phyloP scores from a whole-genome alignment of 2,797 vertebrate genomes.

The Acanthiza pusilla region DNA sequence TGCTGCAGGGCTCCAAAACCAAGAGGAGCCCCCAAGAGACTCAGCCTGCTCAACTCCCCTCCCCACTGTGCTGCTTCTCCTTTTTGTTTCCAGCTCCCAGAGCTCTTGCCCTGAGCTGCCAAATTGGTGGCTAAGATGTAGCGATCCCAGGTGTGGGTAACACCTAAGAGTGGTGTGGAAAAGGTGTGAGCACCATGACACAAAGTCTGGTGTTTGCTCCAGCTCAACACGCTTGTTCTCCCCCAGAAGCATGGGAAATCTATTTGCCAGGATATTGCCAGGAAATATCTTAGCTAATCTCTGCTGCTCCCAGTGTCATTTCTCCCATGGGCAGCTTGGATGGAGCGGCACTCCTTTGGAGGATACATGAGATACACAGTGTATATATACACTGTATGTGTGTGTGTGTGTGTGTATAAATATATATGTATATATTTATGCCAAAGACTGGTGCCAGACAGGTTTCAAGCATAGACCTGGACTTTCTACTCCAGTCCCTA shows the following conservation, averaged over 20 bases:
- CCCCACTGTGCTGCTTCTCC: accelerated
- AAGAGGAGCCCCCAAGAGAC: not conserved
- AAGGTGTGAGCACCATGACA: not conserved
- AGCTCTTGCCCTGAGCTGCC: not conserved
- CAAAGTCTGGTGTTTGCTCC: not conserved
- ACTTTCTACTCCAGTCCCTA: not conserved
- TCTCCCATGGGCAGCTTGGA: not conserved
- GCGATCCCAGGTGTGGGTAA: not conserved
- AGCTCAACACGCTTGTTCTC: not conserved
- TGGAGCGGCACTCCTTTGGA: not conserved
- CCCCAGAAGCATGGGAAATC: not conserved
- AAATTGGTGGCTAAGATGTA: not conserved
- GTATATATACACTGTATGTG: accelerated
- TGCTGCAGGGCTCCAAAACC: not conserved
- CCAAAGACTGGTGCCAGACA: not conserved
- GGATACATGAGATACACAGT: too few relatives aligned
- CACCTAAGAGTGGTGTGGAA: not conserved
- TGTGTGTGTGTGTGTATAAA: not conserved
- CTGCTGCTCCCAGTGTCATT: not conserved
- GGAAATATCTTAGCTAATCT: not conserved
- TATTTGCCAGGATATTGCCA: not conserved
- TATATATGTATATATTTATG: not conserved
- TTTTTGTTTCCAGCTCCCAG: not conserved
- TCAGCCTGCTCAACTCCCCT: not conserved
- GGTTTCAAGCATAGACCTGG: not conserved